Conservation (phyloP, 2,888 invertebrate genomes). For the Dynastes maya region DNA sequence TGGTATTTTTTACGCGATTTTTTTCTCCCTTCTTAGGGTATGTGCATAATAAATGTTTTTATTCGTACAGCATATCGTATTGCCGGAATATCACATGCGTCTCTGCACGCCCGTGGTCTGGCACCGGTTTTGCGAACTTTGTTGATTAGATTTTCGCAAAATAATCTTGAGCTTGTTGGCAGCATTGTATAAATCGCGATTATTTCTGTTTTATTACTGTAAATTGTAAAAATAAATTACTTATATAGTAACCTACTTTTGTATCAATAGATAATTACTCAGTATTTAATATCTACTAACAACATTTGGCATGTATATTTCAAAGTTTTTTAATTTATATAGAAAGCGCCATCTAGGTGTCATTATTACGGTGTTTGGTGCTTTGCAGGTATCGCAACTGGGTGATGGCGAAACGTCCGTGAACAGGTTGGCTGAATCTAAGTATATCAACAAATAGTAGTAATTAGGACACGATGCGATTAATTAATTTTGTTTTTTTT, state of each 20-base stretch:
- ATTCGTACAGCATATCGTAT: too few species aligned
- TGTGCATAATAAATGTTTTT: too few species aligned
- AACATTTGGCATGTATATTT: constrained; percentile 21
- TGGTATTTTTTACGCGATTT: too few species aligned
- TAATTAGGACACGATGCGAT: constrained; percentile 51
- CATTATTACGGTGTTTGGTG: constrained; percentile 69
- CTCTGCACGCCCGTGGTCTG: too few species aligned
- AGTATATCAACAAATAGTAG: constrained; percentile 69
- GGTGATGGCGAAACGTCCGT: constrained; percentile 69
- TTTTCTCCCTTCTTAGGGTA: too few species aligned
- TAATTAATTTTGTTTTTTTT: constrained; percentile 32
- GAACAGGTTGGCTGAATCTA: constrained; percentile 71
- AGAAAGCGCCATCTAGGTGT: constrained; percentile 52
- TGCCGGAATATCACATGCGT: too few species aligned
- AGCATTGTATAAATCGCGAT: too few species aligned
- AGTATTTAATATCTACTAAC: not conserved
- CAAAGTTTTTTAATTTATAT: constrained; percentile 36
- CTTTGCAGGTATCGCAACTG: constrained; percentile 70
- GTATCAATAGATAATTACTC: not conserved
- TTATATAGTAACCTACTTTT: not conserved
- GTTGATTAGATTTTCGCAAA: too few species aligned
- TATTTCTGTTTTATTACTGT: too few species aligned
- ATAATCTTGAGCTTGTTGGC: too few species aligned
- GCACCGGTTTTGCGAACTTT: too few species aligned
- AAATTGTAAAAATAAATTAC: not conserved